Conservation (phyloP, 2,113 vertebrate species). For the Saccopteryx leptura region DNA sequence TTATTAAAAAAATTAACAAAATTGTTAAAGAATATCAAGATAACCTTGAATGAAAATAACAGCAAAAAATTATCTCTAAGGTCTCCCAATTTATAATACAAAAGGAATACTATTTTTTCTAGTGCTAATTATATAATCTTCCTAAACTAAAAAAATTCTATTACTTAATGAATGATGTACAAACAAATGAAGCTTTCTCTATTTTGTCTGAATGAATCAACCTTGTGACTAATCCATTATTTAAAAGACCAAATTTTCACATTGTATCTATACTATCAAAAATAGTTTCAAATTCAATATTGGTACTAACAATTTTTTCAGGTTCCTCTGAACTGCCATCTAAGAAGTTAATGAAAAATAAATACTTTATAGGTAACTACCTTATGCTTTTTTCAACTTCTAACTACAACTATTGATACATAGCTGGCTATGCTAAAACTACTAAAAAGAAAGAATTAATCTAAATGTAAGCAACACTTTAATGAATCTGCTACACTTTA, state of each 20-base stretch:
- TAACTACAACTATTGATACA: not conserved
- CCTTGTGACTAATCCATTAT: not conserved
- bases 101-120: constrained; percentile 38
- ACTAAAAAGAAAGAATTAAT: not conserved
- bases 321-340: not conserved
- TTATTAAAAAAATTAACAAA: constrained; percentile 36
- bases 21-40: constrained; percentile 21
- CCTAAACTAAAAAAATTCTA: not conserved
- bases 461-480: constrained; percentile 41
- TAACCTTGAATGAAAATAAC: not conserved
- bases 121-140: constrained; percentile 46
- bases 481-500: not conserved
- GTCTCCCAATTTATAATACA: constrained; percentile 11
- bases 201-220: constrained; percentile 37
- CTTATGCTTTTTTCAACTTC: constrained; percentile 30
- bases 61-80: constrained; percentile 22
- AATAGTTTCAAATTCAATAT: constrained; percentile 40
- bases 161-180: constrained; percentile 26
- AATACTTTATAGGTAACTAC: not conserved
- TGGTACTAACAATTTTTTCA: constrained; percentile 53
- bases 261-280: not conserved
- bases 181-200: constrained; percentile 55
- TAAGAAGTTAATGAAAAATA: constrained; percentile 52
- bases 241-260: constrained; percentile 38
- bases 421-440: not conserved